A percentile compares a stretch with the other conserved stretches of the same genome.
phyloP scores from a whole-genome alignment of 2,797 vertebrate genomes.

The Neomorphus geoffroyi region DNA sequence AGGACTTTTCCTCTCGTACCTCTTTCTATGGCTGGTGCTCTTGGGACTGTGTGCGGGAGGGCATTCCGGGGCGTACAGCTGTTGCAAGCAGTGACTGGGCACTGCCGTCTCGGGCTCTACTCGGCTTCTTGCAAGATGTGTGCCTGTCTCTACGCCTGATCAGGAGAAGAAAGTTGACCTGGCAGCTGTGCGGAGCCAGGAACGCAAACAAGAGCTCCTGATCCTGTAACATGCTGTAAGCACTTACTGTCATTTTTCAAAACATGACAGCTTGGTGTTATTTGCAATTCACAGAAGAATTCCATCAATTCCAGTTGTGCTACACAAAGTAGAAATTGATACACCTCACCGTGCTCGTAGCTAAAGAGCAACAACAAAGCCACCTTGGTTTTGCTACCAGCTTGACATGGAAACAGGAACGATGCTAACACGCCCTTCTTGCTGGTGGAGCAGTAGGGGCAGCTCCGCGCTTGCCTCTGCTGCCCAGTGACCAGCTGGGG shows the following conservation, averaged over 20 bases:
- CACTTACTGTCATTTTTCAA: background rate
- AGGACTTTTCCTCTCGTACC: background rate
- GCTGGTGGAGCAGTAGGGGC: background rate
- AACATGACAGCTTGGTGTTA: background rate
- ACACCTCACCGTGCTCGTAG: background rate
- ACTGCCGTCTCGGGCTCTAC: background rate
- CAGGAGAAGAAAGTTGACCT: background rate
- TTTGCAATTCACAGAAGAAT: background rate
- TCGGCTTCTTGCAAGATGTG: background rate
- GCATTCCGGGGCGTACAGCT: background rate
- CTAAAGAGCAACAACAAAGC: background rate
- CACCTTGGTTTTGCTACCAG: background rate
- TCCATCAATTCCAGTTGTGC: background rate
- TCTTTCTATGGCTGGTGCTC: background rate
- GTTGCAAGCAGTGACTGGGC: background rate
- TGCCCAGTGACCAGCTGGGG: background rate
- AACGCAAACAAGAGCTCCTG: background rate
- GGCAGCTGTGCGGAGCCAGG: background rate
- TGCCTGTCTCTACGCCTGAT: background rate
- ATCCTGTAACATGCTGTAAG: background rate
- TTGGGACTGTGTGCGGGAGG: fast-evolving
- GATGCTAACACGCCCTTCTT: background rate
- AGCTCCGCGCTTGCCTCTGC: background rate
- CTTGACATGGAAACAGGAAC: background rate
- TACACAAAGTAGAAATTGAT: background rate